Percentiles rank a stretch among this genome's conserved stretches.
phyloP scores from a whole-genome alignment of 2,797 vertebrate genomes.

The Avahi laniger region DNA sequence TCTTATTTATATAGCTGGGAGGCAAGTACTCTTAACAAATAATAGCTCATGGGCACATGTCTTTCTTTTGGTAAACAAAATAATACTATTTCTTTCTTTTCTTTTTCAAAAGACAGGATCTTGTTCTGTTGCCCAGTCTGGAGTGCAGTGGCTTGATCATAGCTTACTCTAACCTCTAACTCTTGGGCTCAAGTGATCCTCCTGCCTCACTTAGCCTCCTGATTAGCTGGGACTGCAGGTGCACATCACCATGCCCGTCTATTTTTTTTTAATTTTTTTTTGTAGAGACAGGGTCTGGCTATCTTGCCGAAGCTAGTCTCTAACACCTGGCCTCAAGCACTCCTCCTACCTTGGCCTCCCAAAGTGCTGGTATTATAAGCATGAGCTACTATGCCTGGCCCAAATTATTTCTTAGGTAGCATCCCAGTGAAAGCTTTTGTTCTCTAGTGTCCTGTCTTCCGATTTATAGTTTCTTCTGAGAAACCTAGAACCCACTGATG shows the following conservation, averaged over 20 bases:
- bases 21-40: background rate
- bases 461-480: slow-evolving; percentile 46
- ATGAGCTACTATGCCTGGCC: background rate
- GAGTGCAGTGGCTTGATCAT: background rate
- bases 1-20: background rate
- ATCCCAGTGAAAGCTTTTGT: background rate
- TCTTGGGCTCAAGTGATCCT: background rate
- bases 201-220: background rate
- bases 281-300: background rate
- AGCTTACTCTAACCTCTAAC: background rate
- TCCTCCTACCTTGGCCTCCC: background rate
- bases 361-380: background rate
- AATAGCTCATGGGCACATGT: background rate
- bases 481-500: slow-evolving; percentile 54
- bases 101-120: background rate
- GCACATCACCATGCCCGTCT: background rate
- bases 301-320: background rate
- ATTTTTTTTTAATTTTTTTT: background rate
- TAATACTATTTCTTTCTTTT: background rate
- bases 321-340: background rate
- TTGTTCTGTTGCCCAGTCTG: background rate
- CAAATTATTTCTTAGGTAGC: background rate
- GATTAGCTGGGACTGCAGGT: background rate
- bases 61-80: background rate
- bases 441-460: background rate